Conservation (phyloP, 2,113 vertebrate species). For the Rhinopomastus cyanomelas region DNA sequence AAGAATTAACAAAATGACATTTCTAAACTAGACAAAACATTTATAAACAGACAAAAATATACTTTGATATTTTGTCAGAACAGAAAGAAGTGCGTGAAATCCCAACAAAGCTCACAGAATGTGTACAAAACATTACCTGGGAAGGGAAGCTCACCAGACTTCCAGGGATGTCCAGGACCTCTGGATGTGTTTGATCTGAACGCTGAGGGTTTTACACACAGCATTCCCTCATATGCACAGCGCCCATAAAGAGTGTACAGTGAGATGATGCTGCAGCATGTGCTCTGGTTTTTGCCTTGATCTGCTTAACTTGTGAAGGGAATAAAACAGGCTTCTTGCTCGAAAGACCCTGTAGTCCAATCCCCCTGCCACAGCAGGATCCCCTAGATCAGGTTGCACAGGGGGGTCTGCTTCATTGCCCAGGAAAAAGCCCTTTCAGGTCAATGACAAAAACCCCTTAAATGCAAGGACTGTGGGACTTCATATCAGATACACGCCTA, state of each 20-base stretch:
- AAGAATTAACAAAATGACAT: slow-evolving; percentile 18
- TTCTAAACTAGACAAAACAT: slow-evolving; percentile 35
- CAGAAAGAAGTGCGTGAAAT: slow-evolving; percentile 19
- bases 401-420: neutral
- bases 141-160: slow-evolving; percentile 29
- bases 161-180: neutral
- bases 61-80: slow-evolving; percentile 26
- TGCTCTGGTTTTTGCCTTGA: slow-evolving; percentile 35
- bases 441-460: neutral
- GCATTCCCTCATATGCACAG: neutral
- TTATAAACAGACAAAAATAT: too few species aligned
- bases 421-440: neutral
- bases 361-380: too few species aligned
- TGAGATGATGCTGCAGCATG: slow-evolving; percentile 45
- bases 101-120: neutral
- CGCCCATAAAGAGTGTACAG: slow-evolving; percentile 8
- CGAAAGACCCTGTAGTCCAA: too few species aligned
- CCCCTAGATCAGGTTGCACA: neutral
- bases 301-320: slow-evolving; percentile 38
- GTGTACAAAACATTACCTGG: too few species aligned
- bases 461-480: neutral
- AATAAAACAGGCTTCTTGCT: slow-evolving; percentile 52
- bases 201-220: slow-evolving; percentile 12
- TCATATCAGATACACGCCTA: neutral
- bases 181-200: neutral